Base-by-base conservation (phyloP, 2,113 vertebrate genomes). In the Entelurus aequoreus region DNA sequence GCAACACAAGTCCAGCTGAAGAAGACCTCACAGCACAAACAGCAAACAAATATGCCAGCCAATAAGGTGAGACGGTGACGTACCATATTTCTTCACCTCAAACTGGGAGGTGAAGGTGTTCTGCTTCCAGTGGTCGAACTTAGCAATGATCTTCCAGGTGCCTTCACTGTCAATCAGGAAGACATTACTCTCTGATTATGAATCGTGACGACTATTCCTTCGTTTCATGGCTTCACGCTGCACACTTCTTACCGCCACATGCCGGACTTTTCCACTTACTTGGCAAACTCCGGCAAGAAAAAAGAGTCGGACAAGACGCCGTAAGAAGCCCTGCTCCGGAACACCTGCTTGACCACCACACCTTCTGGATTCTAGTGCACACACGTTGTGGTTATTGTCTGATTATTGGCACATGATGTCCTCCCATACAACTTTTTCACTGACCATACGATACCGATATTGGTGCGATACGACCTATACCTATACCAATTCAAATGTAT, bases 21-120 rank as follows among this genome's bases (percentile, higher is more conserved):
- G 56, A 12, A 36, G 3, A 47, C 1, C 4, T 28, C 28, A 3
- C 28, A 28, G 4, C 28, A 28, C 5, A 6, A 35, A 44, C n/a
- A 8, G 2, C 0, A 11, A 37, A 4, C 5, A 14, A 10, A 13
- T 42, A 19, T 19, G 19, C 19, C 19, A 19, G 19, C 19, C 19
- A 19, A 19, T 19, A 19, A 19, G 19, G 19, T 19, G 19, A 28
- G 11, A 37, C 60, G 4, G 0, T 12, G 3, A 68, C 87, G 1
- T 68, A 91, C 90, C 87, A 0, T 90, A 90, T 69, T 90, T 91
- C 69, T 88, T 91, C 64, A 91, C 90, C 60, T 88, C 74, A 55
- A 91, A 91, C 15, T 78, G 71, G 37, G 84, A 50, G 60, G 40
- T 88, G 67, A 88, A 91, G 0, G 76, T 78, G 80, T 89, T 91